Evolutionary conservation across 2,797 vertebrate genomes (phyloP), one percentile per base, ranked within the genome.

Genomic region (Pempheris klunzingeri): DNA sequence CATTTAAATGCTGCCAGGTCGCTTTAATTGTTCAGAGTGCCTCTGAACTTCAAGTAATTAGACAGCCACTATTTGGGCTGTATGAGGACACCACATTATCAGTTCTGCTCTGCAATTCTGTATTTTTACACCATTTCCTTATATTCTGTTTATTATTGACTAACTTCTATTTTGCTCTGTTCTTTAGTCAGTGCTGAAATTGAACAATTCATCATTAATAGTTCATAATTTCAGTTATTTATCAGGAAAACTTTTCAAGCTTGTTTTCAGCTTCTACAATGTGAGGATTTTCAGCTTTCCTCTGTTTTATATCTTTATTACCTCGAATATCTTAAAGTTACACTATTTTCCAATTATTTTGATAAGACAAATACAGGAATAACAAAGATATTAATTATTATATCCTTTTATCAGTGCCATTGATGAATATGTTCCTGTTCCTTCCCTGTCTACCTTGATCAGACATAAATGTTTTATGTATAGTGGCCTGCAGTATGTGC

Each of bases 41-140:
- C 26, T 44, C 64, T 41, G 10, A 66, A 62, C 61, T 61, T 36
- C 15, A 24, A 17, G 22, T 78, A 63, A 71, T 80, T 71, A 72
- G 53, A 75, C 59, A 67, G 71, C 2, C 70, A 64, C n/a, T n/a
- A n/a, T n/a, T n/a, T n/a, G n/a, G n/a, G n/a, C n/a, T n/a, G n/a
- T 63, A 53, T 24, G 38, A 39, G 18, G 10, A 57, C 20, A 46
- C 24, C 5, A 26, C 36, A 8, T 36, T 44, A 9, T 50, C n/a
- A 55, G 17, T 8, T 78, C 17, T n/a, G 47, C 24, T 63, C 36
- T 52, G 50, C 34, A 53, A 62, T 15, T 47, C 41, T 41, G n/a
- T 34, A n/a, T 7, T 54, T 38, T 24, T 49, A 30, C 30, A 66
- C 30, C 1, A 47, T 43, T 43, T 46, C 34, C 54, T 47, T 54